These are phyloP conservation scores for Drosophila rufa DNA, from an alignment of 1,140 invertebrate genomes.

Conservation along the genomic window DNA sequence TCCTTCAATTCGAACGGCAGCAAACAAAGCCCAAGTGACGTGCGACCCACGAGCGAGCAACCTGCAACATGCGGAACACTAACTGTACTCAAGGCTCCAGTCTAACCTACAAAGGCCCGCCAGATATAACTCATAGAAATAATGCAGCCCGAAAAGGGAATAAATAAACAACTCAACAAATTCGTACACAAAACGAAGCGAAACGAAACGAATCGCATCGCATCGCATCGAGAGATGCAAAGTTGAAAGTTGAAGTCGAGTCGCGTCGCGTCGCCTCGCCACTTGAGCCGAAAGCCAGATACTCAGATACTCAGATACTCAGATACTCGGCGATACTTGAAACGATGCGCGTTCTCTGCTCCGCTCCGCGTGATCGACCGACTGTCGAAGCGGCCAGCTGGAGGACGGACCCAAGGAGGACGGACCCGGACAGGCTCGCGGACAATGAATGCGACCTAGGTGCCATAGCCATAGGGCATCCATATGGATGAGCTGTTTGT, in stretches of 20 bases:
- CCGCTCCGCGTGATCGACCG: conserved; percentile 78
- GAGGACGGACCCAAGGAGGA: conserved; percentile 10
- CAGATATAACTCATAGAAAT: conserved; percentile 40
- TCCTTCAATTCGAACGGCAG: conserved; percentile 54
- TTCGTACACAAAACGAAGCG: conserved; percentile 23
- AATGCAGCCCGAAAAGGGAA: conserved; percentile 47
- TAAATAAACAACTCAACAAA: conserved; percentile 43
- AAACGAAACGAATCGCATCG: conserved; percentile 7
- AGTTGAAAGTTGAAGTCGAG: conserved; percentile 71
- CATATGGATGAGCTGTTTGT: conserved; percentile 73
- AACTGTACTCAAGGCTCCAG: conserved; percentile 57
- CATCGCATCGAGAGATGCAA: conserved; percentile 56
- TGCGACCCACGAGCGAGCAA: conserved; percentile 44
- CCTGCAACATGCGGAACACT: conserved; percentile 40
- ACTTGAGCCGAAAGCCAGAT: conserved; percentile 63
- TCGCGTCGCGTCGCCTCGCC: conserved; percentile 40
- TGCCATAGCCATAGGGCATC: conserved; percentile 35
- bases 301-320: conserved; percentile 19
- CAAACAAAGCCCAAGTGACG: conserved; percentile 70
- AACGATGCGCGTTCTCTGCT: conserved; percentile 58
- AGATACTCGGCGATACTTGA: conserved; percentile 30
- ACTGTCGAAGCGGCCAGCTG: conserved; percentile 62
- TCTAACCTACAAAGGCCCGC: conserved; percentile 57
- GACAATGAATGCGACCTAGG: conserved; percentile 23
- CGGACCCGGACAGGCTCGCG: conserved; percentile 11